Evolutionary conservation across 2,113 vertebrate species (phyloP).

Genomic region (Crotalus helleri): DNA sequence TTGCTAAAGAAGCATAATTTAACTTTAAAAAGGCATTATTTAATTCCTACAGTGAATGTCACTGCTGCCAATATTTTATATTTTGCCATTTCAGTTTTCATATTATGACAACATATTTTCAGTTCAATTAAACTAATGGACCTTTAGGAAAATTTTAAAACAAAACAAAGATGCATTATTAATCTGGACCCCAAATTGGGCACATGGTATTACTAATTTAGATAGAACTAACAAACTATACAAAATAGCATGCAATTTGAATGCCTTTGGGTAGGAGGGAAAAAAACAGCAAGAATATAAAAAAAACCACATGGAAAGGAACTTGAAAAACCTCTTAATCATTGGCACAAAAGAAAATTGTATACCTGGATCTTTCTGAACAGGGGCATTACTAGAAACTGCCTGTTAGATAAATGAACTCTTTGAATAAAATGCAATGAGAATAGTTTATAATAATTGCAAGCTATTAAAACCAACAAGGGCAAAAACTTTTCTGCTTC

Average conservation of each 20-base stretch:
- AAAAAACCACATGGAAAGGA: neutral
- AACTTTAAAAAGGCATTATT: constrained; percentile 1
- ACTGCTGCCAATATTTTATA: neutral
- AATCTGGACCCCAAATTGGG: constrained; percentile 11
- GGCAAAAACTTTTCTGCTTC: neutral
- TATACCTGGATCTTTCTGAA: neutral
- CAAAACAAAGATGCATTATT: constrained; percentile 7
- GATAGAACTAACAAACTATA: constrained; percentile 14
- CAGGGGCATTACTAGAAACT: neutral
- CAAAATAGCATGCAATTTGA: neutral
- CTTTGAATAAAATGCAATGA: neutral
- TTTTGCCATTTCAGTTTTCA: constrained; percentile 24
- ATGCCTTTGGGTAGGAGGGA: neutral
- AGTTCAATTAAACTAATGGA: constrained; percentile 6
- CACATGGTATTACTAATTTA: constrained; percentile 4
- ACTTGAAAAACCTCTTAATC: neutral
- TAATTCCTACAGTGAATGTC: neutral
- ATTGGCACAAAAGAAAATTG: constrained; percentile 12
- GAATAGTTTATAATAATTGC: neutral
- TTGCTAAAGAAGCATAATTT: neutral
- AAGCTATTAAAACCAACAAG: neutral
- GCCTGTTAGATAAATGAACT: neutral
- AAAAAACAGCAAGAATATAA: neutral
- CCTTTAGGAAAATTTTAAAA: constrained; percentile 28
- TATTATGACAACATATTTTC: constrained; percentile 2